Evolutionary conservation across 2,797 vertebrate genomes (phyloP), one percentile per base, ranked within the genome.

Genomic region (Sebastes baramenuke): DNA sequence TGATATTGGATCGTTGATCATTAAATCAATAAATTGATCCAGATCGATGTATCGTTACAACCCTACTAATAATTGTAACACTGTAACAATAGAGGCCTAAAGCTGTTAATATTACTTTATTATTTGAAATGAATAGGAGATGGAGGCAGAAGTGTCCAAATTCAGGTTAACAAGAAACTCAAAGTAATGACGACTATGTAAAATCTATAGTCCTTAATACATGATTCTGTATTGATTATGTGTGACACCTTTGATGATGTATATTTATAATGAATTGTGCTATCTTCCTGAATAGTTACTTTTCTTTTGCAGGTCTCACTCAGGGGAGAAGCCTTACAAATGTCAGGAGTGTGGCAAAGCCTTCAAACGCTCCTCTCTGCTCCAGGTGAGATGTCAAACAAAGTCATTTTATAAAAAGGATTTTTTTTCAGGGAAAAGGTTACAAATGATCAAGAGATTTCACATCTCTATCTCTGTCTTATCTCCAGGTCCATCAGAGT

Each of bases 271-370:
- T 10, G 20, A 18, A 16, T 55, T 46, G 8, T 42, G 8, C 2
- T 66, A 9, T 58, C 10, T 10, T 74, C 8, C 20, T 89, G 5
- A 85, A 75, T 66, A 5, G 34, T 62, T 42, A 2, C 1, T 66
- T 74, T 82, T 83, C 4, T 77, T 86, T 76, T 83, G 46, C 86
- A 96, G 96, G 89, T 96, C 96, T 85, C 96, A 96, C 89, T 96
- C 96, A 58, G 96, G 96, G 67, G 96, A 96, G 86, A 96, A 96
- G 83, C 96, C 96, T 71, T 97, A 96, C 87, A 94, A 96, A 90
- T 97, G 96, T 90, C 91, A 96, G 42, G 95, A 96, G 78, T 97
- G 96, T 82, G 96, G 95, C 12, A 96, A 96, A 94, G 96, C 96
- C 68, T 97, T 97, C 87, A 97, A 96, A 86, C 95, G 96, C 65